Evolutionary conservation across 2,888 invertebrate species (phyloP), one percentile per base, ranked within the genome.

Genomic region (Microlaimidae sp.): DNA sequence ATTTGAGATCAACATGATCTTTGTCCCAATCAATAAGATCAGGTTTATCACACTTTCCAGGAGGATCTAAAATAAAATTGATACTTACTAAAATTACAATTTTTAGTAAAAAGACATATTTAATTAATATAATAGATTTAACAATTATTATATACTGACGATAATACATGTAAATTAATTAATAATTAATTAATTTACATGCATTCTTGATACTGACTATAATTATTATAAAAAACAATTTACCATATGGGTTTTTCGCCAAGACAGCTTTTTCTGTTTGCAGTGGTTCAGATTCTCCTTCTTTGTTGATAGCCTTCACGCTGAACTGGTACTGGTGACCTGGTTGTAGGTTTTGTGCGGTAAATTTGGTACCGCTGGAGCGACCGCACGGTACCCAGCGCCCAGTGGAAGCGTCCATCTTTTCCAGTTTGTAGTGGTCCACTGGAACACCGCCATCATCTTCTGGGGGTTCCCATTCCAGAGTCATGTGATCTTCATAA

Each of bases 241-340:
- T 70, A 84, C 84, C 92, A 74, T 85, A 97, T 59, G 95, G 95
- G 84, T 97, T 97, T 75, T 95, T 97, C 54, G 97, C 95, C 64
- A 92, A 81, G 60, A 92, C 90, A 10, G 89, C 80, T 66, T 85
- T 84, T 59, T 89, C 89, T 0, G 90, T 84, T 72, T 88, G 89
- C 54, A 97, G 76, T 56, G 90, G 71, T 43, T 95, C 93, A 0
- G 93, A 90, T 72, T 90, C 90, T 19, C 97, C 97, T 73, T 95
- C 92, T 70, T 89, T 87, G 73, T 97, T 97, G 51, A 95, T 90
- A 23, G 97, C 93, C 66, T 85, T 83, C 0, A 99, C 95, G 47
- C 97, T 80, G 80, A 97, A 97, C 76, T 93, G 89, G 75, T 97
- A 97, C 1, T 88, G 85, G 71, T 97, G 95, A 64, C 90, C 90